These are phyloP conservation scores for Hypsibius dujardini DNA, from an alignment of 1,140 invertebrate genomes.

Conservation along the genomic window DNA sequence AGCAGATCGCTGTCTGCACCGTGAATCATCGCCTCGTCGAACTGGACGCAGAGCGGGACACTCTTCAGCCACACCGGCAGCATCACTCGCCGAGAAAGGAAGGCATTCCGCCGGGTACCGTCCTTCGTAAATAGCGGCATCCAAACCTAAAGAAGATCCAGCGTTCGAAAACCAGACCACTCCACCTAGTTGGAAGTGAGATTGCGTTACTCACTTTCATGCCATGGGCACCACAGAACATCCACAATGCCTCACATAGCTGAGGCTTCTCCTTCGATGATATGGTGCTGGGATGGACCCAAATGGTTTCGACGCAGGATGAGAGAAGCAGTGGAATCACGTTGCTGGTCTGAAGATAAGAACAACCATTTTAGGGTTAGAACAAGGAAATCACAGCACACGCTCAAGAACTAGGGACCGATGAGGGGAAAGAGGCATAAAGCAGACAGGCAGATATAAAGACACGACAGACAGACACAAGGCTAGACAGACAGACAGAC, in stretches of 20 bases:
- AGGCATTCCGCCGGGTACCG: slow-evolving; percentile 49
- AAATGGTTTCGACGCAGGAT: slow-evolving; percentile 89
- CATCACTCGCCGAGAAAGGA: slow-evolving; percentile 94
- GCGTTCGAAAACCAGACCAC: too few relatives aligned
- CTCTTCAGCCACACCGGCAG: slow-evolving; percentile 84
- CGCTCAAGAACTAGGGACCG: too few relatives aligned
- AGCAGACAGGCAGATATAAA: too few relatives aligned
- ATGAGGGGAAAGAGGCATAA: too few relatives aligned
- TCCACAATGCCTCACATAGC: slow-evolving; percentile 81
- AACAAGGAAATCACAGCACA: too few relatives aligned
- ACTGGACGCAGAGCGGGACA: slow-evolving; percentile 84
- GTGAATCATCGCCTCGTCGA: slow-evolving; percentile 89
- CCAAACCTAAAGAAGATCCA: slow-evolving; percentile 73
- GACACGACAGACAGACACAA: too few relatives aligned
- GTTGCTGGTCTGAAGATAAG: slow-evolving; percentile 17
- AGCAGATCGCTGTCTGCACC: slow-evolving; percentile 85
- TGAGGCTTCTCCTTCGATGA: slow-evolving; percentile 52
- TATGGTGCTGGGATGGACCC: slow-evolving; percentile 47
- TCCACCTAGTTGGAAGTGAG: too few relatives aligned
- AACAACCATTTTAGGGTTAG: too few relatives aligned
- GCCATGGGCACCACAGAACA: slow-evolving; percentile 84
- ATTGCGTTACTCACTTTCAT: slow-evolving; percentile 51
- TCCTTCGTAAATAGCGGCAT: slow-evolving; percentile 70
- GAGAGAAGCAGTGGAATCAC: slow-evolving; percentile 70
- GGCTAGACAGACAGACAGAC: too few relatives aligned